phyloP scores from a whole-genome alignment of 2,113 vertebrate genomes.

The Ginglymostoma cirratum region DNA sequence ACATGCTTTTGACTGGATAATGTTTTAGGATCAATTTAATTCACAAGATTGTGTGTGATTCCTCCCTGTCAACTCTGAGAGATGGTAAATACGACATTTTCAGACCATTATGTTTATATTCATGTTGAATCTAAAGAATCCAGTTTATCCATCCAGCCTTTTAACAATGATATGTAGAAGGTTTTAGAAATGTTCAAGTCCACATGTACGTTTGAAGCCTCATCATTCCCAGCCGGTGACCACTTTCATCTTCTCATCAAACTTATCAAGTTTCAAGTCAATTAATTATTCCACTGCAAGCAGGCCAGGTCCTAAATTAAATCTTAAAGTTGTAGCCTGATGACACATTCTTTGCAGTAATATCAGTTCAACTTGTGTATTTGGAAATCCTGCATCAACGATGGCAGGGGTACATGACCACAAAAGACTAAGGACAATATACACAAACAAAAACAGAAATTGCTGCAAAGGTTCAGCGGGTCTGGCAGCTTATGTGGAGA shows the following conservation, averaged over 20 bases:
- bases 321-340: neutral
- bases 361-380: neutral
- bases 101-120: neutral
- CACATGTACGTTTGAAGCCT: neutral
- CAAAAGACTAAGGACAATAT: neutral
- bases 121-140: neutral
- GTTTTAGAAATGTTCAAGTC: neutral
- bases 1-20: neutral
- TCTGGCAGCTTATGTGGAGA: no score
- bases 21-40: neutral
- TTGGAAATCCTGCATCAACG: neutral
- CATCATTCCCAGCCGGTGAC: neutral
- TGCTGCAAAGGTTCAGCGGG: no score
- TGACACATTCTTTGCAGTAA: neutral
- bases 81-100: neutral
- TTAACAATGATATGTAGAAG: neutral
- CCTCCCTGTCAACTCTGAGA: neutral
- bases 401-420: neutral
- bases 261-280: neutral
- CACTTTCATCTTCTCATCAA: neutral
- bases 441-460: no score
- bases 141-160: neutral
- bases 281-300: neutral
- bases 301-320: neutral
- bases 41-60: neutral